These are phyloP conservation scores for Antrozous pallidus DNA, from an alignment of 2,797 vertebrate species.

Conservation along the genomic window DNA sequence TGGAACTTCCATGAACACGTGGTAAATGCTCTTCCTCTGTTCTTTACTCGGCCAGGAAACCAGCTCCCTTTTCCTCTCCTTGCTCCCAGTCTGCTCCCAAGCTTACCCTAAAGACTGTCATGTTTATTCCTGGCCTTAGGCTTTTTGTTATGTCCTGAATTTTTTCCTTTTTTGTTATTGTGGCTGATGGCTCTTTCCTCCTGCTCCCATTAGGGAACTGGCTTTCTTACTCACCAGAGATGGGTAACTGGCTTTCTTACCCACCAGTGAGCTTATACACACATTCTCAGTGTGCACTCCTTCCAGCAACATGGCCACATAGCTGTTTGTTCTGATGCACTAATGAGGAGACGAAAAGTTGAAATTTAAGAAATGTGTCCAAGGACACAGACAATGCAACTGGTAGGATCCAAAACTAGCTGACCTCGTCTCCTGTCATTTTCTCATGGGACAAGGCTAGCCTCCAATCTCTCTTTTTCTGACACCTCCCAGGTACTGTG, in stretches of 20 bases:
- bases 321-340: background rate
- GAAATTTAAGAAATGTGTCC: slow-evolving; percentile 16
- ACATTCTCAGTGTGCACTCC: background rate
- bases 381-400: background rate
- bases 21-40: background rate
- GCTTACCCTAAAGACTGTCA: background rate
- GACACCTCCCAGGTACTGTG: background rate
- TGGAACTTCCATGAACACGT: background rate
- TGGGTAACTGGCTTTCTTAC: background rate
- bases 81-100: background rate
- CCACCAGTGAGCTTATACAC: background rate
- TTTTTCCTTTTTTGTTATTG: background rate
- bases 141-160: background rate
- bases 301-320: background rate
- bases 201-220: background rate
- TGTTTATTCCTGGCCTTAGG: background rate
- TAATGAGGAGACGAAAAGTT: background rate
- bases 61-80: background rate
- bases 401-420: background rate
- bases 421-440: background rate
- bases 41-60: background rate
- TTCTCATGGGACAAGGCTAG: background rate
- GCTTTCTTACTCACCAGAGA: background rate
- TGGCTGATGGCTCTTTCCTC: background rate
- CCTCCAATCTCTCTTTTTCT: background rate